Conservation (phyloP, 2,113 vertebrate genomes). For the Cheirogaleus medius region DNA sequence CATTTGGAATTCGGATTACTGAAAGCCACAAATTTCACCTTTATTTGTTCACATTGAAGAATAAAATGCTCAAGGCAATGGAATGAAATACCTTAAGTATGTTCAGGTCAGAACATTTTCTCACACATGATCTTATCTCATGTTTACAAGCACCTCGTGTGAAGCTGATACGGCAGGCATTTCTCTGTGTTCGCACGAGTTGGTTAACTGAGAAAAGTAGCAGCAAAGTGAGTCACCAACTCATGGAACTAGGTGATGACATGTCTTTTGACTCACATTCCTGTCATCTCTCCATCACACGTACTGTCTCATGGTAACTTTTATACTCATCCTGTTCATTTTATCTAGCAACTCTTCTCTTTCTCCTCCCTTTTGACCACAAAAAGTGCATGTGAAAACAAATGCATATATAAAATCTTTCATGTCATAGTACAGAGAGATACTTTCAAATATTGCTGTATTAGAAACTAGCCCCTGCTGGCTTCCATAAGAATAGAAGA, state of each 20-base stretch:
- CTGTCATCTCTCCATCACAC: neutral
- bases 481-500: neutral
- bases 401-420: neutral
- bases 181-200: neutral
- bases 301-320: neutral
- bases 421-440: neutral
- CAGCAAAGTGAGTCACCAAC: constrained; percentile 9
- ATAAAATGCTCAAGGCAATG: neutral
- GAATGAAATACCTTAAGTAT: neutral
- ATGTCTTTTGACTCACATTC: neutral
- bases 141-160: neutral
- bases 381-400: neutral
- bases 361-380: neutral
- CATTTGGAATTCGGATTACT: neutral
- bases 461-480: neutral
- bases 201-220: neutral
- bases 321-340: neutral
- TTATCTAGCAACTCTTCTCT: neutral
- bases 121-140: neutral
- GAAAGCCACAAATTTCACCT: neutral
- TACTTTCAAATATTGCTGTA: neutral
- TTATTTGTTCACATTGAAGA: neutral
- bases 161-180: neutral
- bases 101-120: neutral
- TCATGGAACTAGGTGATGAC: neutral